Percentiles rank a stretch among this genome's conserved stretches.
Evolutionary conservation across 2,888 invertebrate genomes (phyloP).

Genomic region (Lasiommata megera): DNA sequence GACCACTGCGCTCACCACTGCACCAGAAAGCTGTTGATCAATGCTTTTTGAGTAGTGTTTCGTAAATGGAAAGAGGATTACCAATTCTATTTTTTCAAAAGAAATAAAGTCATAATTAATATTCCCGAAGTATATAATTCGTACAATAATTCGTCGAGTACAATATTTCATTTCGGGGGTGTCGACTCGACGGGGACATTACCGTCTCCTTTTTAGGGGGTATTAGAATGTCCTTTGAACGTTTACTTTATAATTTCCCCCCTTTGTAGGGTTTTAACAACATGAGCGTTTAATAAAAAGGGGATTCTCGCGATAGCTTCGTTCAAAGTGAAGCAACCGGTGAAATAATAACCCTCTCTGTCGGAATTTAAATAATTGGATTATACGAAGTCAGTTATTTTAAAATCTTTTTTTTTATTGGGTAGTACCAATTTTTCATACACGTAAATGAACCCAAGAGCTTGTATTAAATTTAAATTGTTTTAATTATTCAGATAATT

Average conservation of each 20-base stretch:
- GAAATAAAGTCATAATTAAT: slow-evolving; percentile 17
- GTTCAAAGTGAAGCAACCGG: no score
- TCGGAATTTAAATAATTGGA: no score
- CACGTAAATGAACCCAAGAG: no score
- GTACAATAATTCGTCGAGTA: slow-evolving; percentile 19
- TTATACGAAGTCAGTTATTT: no score
- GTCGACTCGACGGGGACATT: slow-evolving; percentile 27
- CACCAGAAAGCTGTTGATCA: no score
- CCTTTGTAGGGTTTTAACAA: slow-evolving; percentile 4
- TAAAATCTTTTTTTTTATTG: no score
- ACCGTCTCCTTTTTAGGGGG: slow-evolving; percentile 18
- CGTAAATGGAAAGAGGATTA: background rate
- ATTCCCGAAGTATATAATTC: slow-evolving; percentile 23
- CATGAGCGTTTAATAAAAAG: slow-evolving; percentile 2
- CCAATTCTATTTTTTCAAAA: background rate
- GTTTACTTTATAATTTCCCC: slow-evolving; percentile 18
- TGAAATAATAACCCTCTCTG: no score
- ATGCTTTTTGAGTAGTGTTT: no score
- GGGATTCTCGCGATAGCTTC: background rate
- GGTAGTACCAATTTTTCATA: no score
- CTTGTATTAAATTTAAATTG: no score
- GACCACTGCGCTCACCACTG: no score
- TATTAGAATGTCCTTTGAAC: slow-evolving; percentile 25
- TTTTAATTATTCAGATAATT: no score
- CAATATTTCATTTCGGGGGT: slow-evolving; percentile 27